phyloP scores from a whole-genome alignment of 2,888 invertebrate genomes.

The Chymomyza caudatula region DNA sequence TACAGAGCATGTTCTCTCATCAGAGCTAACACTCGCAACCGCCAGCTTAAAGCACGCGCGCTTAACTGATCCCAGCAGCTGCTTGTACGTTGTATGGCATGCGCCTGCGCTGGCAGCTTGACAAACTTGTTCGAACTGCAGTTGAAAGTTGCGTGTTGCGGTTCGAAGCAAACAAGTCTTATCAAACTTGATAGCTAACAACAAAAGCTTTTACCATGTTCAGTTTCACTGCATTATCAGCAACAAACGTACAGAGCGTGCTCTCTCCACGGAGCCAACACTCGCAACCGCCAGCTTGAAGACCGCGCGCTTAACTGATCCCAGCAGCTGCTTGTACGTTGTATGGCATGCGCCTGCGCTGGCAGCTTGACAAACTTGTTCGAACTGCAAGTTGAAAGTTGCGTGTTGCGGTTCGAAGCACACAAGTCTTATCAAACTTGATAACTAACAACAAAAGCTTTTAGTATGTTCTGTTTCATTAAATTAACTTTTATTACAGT shows the following conservation, averaged over 20 bases:
- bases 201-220: not conserved
- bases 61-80: conserved; percentile 38
- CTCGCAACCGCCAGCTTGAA: conserved; percentile 12
- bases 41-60: conserved; percentile 35
- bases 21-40: conserved; percentile 3
- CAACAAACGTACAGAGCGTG: not conserved
- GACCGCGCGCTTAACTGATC: conserved; percentile 49
- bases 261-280: conserved; percentile 4
- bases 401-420: not conserved
- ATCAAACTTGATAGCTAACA: not conserved
- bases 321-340: conserved; percentile 5
- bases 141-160: not conserved
- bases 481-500: no score
- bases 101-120: conserved; percentile 21
- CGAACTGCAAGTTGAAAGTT: not conserved
- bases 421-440: not conserved
- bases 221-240: not conserved
- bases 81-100: conserved; percentile 18
- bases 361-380: not conserved
- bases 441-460: not conserved
- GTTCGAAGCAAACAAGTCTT: not conserved
- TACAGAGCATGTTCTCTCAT: not conserved
- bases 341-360: conserved; percentile 29
- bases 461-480: not conserved
- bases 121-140: not conserved